Percentiles rank a stretch among this genome's conserved stretches.
phyloP scores from a whole-genome alignment of 1,140 invertebrate genomes.

The Drosophila asahinai region DNA sequence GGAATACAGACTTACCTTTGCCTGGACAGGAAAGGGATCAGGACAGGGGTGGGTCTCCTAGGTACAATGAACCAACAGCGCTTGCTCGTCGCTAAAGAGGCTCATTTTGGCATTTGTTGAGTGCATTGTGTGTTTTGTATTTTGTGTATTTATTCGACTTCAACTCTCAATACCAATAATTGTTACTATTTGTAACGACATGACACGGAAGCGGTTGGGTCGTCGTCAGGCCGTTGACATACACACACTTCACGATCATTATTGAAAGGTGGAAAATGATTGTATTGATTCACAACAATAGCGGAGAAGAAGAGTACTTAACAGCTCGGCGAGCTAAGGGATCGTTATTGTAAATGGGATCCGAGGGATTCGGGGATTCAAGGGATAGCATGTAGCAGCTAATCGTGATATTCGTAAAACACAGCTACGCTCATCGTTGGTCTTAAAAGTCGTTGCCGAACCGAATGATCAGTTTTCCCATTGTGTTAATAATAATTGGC shows the following conservation, averaged over 20 bases:
- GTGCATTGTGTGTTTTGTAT: constrained; percentile 48
- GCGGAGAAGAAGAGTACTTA: constrained; percentile 59
- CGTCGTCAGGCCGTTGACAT: constrained; percentile 27
- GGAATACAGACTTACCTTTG: constrained; percentile 14
- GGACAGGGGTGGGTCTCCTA: constrained; percentile 12
- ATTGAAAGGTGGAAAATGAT: constrained; percentile 71
- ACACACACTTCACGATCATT: constrained; percentile 63
- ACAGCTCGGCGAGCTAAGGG: constrained; percentile 42
- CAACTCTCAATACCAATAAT: constrained; percentile 69
- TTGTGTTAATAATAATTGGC: constrained; percentile 61
- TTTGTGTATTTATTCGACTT: constrained; percentile 65
- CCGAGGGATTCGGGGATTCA: constrained; percentile 1
- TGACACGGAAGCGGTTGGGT: constrained; percentile 51
- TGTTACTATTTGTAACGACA: constrained; percentile 79
- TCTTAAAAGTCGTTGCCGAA: constrained; percentile 38
- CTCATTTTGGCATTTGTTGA: constrained; percentile 61
- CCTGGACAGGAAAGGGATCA: constrained; percentile 19
- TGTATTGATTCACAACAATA: constrained; percentile 72
- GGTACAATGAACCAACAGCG: constrained; percentile 33
- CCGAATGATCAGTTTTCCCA: constrained; percentile 42
- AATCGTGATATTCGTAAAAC: constrained; percentile 10
- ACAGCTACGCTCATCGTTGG: constrained; percentile 20
- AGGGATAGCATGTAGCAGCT: constrained; percentile 2
- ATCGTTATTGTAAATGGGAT: constrained; percentile 10
- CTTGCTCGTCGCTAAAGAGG: constrained; percentile 61